A percentile compares a stretch with the other conserved stretches of the same genome.
These are phyloP conservation scores for Cephus runcator DNA, from an alignment of 2,888 invertebrate species.

Conservation along the genomic window DNA sequence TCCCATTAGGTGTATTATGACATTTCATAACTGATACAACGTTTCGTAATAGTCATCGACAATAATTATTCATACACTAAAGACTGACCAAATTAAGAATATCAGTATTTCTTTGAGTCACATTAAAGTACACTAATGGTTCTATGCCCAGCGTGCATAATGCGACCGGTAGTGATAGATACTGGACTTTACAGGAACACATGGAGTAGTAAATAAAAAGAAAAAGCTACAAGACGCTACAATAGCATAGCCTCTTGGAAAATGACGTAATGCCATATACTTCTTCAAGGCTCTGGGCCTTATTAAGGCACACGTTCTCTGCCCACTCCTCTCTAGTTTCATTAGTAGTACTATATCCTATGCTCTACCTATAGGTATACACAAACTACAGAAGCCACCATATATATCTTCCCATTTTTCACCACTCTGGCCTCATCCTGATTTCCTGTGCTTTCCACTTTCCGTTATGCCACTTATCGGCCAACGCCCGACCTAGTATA, in stretches of 20 bases:
- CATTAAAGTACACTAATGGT: not conserved
- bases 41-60: not conserved
- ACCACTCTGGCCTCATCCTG: slow-evolving; percentile 8
- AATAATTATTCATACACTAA: too few relatives aligned
- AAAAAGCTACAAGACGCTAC: slow-evolving; percentile 20
- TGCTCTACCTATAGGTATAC: not conserved
- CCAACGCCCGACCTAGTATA: slow-evolving; percentile 20
- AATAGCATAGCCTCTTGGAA: slow-evolving; percentile 15
- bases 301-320: slow-evolving; percentile 30
- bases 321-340: slow-evolving; percentile 9
- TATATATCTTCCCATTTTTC: not conserved
- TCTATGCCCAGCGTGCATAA: not conserved
- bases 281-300: slow-evolving; percentile 33
- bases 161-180: not conserved
- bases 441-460: slow-evolving; percentile 10
- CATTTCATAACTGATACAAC: not conserved
- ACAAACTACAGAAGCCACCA: not conserved
- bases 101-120: not conserved
- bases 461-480: slow-evolving; percentile 19
- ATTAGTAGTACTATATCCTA: not conserved
- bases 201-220: not conserved
- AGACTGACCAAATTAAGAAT: not conserved
- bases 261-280: slow-evolving; percentile 36
- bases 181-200: not conserved
- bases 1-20: not conserved